Evolutionary conservation across 2,113 vertebrate species (phyloP).

Genomic region (Donacobius atricapilla): DNA sequence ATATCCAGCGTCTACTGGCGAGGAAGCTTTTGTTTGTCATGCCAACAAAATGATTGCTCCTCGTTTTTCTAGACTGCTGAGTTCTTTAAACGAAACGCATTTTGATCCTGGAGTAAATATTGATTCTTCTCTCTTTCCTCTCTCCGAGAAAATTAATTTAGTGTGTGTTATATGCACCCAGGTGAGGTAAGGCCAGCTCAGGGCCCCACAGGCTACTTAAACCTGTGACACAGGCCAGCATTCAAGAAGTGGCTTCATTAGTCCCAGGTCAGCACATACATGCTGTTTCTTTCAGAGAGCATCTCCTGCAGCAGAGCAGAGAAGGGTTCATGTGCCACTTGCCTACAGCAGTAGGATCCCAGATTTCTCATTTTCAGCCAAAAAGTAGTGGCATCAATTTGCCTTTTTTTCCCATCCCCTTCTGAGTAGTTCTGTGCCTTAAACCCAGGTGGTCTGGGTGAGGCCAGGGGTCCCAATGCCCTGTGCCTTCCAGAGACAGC

Average conservation of each 20-base stretch:
- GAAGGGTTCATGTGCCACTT: not conserved
- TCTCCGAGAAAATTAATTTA: constrained; percentile 39
- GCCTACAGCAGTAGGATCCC: not conserved
- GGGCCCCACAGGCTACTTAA: not conserved
- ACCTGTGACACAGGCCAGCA: not conserved
- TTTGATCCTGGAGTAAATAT: constrained; percentile 46
- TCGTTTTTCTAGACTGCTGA: constrained; percentile 14
- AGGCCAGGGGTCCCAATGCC: fast-evolving
- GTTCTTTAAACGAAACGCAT: not conserved
- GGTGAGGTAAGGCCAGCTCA: not conserved
- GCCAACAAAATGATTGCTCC: constrained; percentile 10
- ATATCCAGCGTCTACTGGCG: not conserved
- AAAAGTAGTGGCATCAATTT: not conserved
- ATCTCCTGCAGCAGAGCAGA: not conserved
- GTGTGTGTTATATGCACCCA: not conserved
- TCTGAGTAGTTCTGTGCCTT: not conserved
- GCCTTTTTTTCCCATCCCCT: not conserved
- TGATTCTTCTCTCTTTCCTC: constrained; percentile 23
- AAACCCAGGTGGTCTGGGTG: not conserved
- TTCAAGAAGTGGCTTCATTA: not conserved
- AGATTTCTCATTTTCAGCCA: not conserved
- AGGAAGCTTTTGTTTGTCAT: constrained; percentile 57
- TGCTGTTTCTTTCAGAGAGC: not conserved
- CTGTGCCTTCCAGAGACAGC: not conserved
- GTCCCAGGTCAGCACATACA: not conserved